A percentile compares a stretch with the other conserved stretches of the same genome.
Evolutionary conservation across 2,113 vertebrate species (phyloP).

Genomic region (Potamarius usumacintae): DNA sequence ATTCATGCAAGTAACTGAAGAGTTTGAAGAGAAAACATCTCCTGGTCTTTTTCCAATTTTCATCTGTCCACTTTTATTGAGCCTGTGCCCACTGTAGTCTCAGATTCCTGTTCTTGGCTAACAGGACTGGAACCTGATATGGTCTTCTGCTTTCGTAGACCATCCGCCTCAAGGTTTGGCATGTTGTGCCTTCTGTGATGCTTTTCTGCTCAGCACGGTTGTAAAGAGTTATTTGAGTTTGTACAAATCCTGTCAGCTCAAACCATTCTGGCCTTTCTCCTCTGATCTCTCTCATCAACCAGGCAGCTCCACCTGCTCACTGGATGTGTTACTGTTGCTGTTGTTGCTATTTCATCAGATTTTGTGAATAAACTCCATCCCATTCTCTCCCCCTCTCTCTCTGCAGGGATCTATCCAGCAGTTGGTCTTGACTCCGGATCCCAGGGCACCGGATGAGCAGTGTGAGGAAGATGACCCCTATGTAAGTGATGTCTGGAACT

Average conservation of each 20-base stretch:
- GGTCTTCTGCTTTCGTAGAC: background rate
- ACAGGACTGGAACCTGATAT: background rate
- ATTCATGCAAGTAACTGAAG: background rate
- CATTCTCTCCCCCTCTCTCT: background rate
- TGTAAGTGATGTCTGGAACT: slow-evolving; percentile 72
- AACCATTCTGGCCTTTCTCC: background rate
- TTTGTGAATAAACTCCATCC: background rate
- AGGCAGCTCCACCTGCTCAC: background rate
- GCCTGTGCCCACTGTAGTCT: background rate
- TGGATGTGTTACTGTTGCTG: background rate
- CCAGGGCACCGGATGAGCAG: slow-evolving; percentile 79
- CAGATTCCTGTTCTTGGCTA: background rate
- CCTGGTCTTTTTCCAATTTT: background rate
- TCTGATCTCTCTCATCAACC: background rate
- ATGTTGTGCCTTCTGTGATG: background rate
- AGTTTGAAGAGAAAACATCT: background rate
- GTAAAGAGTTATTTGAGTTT: background rate
- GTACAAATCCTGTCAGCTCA: background rate
- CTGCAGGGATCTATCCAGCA: slow-evolving; percentile 90
- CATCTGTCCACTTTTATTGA: background rate
- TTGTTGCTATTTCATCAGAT: background rate
- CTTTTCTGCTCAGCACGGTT: background rate
- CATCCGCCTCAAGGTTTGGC: background rate
- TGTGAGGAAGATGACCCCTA: slow-evolving; percentile 91
- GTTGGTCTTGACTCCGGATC: slow-evolving; percentile 81